Evolutionary conservation across 1,140 invertebrate genomes (phyloP).

Genomic region (Holcopasites calliopsidis): DNA sequence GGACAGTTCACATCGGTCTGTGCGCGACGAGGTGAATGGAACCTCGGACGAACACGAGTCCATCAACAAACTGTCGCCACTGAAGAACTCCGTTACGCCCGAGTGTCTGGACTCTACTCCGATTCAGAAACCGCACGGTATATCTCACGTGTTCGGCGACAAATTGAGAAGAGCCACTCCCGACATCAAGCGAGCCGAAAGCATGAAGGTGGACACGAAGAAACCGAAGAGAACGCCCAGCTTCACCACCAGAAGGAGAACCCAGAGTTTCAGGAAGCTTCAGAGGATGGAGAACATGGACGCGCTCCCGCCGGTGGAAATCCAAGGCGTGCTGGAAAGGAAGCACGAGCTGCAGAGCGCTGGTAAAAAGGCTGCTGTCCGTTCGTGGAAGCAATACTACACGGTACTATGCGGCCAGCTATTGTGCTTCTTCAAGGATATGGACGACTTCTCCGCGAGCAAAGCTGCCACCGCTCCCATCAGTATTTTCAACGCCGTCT

Average conservation of each 20-base stretch:
- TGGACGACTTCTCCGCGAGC: slow-evolving; percentile 92
- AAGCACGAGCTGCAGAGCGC: slow-evolving; percentile 97
- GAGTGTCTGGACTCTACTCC: slow-evolving; percentile 62
- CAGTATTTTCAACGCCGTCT: slow-evolving; percentile 92
- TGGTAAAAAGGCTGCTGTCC: slow-evolving; percentile 95
- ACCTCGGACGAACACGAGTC: slow-evolving; percentile 75
- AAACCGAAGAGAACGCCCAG: slow-evolving; percentile 95
- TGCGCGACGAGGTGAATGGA: slow-evolving; percentile 81
- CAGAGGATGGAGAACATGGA: slow-evolving; percentile 86
- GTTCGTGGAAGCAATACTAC: slow-evolving; percentile 97
- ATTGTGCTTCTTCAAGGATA: slow-evolving; percentile 98
- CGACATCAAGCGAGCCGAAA: slow-evolving; percentile 91
- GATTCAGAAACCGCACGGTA: slow-evolving; percentile 75
- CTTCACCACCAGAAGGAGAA: slow-evolving; percentile 94
- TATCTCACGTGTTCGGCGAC: slow-evolving; percentile 88
- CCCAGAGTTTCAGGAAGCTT: slow-evolving; percentile 92
- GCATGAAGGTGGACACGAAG: slow-evolving; percentile 89
- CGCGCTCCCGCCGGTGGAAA: slow-evolving; percentile 92
- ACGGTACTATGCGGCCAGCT: slow-evolving; percentile 97
- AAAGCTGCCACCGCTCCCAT: slow-evolving; percentile 95
- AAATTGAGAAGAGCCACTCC: slow-evolving; percentile 82
- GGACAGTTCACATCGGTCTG: slow-evolving; percentile 68
- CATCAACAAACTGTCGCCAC: slow-evolving; percentile 69
- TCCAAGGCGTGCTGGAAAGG: slow-evolving; percentile 94
- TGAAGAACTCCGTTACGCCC: slow-evolving; percentile 62